Base-by-base conservation (phyloP, 2,113 vertebrate species). In the Probosciger aterrimus region DNA sequence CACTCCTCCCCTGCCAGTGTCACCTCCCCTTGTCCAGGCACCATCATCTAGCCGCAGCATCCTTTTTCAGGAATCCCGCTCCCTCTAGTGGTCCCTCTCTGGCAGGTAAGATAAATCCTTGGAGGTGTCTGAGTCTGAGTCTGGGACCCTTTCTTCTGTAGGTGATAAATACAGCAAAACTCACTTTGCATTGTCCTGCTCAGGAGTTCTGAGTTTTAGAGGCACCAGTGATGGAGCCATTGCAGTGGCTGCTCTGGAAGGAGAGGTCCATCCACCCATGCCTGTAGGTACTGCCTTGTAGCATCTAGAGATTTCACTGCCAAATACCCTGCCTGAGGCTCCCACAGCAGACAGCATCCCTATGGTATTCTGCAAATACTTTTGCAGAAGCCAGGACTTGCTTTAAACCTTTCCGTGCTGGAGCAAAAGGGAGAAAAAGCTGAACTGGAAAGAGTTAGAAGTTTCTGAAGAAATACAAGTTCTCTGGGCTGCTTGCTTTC, bases 81-180 rank as follows among this genome's bases (percentile, higher is more conserved):
- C 96, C 96, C 94, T 92, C 96, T 95, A 96, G 95, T 18, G 95
- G 95, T 65, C 37, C 39, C 33, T 95, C 59, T 85, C 50, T 1
- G 1, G 35, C 44, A 44, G 52, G 12, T 55, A 43, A 78, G 64
- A 52, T 16, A 16, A 1, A 7, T 4, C 19, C 31, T 77, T 19
- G 5, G 35, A 70, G 18, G 18, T 10, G 55, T 35, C 37, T 55
- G 43, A 18, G 41, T 3, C 47, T 19, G 2, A 4, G 10, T 2
- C 59, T 25, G 14, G 4, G 25, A 15, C 4, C 5, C 49, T 67
- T 80, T 28, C 46, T 63, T 49, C 79, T 17, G 0, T 0, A 33
- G 18, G 22, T 37, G 47, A 18, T 17, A 41, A 82, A 44, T 8
- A 33, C 28, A 65, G 59, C 62, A 83, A 50, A 83, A 13, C 43